Conservation (phyloP, 2,888 invertebrate species). For the Sesamia inferens region DNA sequence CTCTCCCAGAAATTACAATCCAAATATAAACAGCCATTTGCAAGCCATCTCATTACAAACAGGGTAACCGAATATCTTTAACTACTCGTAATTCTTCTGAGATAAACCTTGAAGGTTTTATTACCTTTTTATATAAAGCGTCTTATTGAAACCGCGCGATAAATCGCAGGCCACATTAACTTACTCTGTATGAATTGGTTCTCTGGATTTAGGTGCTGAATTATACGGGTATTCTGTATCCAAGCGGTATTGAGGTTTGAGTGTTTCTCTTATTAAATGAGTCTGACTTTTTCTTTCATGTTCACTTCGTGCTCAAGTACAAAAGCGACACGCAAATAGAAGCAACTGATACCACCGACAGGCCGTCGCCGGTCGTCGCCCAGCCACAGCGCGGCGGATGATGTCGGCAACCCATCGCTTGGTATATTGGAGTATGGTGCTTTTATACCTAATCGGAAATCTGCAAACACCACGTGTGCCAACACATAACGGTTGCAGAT, state of each 20-base stretch:
- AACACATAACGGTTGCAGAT: too few species aligned
- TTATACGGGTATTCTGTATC: conserved; percentile 31
- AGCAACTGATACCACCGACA: too few species aligned
- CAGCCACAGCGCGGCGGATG: too few species aligned
- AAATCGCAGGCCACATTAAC: conserved; percentile 67
- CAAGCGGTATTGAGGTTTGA: conserved; percentile 5
- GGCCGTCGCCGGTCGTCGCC: too few species aligned
- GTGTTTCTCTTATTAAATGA: too few species aligned
- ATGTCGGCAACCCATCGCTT: too few species aligned
- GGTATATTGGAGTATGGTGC: too few species aligned
- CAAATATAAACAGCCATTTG: conserved; percentile 35
- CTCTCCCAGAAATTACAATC: conserved; percentile 22
- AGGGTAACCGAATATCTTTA: conserved; percentile 32
- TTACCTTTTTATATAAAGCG: conserved; percentile 46
- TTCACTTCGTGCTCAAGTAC: too few species aligned
- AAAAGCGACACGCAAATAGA: too few species aligned
- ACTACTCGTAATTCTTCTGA: conserved; percentile 43
- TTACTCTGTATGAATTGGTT: conserved; percentile 57
- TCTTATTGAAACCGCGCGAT: conserved; percentile 62
- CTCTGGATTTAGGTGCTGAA: conserved; percentile 30
- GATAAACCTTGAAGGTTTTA: conserved; percentile 54
- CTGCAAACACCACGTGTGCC: too few species aligned
- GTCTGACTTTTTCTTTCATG: too few species aligned
- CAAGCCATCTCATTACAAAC: conserved; percentile 28
- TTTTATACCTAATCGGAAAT: too few species aligned